Percentiles rank a stretch among this genome's conserved stretches.
These are phyloP conservation scores for Ptiloglossa arizonensis DNA, from an alignment of 1,140 invertebrate species.

Conservation along the genomic window DNA sequence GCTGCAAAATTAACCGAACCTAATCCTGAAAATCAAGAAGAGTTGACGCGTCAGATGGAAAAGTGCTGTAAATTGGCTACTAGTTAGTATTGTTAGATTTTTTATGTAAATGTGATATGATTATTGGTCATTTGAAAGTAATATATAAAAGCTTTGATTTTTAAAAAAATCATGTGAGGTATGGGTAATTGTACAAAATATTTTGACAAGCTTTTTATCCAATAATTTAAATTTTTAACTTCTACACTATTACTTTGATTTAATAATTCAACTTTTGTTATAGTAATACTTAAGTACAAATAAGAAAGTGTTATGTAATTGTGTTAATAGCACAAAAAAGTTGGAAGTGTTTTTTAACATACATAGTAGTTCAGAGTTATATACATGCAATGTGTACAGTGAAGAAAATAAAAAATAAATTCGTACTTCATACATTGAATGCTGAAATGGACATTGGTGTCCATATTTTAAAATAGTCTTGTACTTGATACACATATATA, in stretches of 20 bases:
- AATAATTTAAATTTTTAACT: not conserved
- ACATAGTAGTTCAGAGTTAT: no score
- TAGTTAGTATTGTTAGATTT: conserved; percentile 81
- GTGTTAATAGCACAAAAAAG: no score
- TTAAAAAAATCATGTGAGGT: not conserved
- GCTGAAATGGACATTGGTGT: no score
- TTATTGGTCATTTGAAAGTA: no score
- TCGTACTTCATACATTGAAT: no score
- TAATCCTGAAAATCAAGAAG: conserved; percentile 83
- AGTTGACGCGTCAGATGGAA: conserved; percentile 86
- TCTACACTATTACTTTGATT: not conserved
- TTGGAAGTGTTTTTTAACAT: no score
- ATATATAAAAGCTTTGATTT: not conserved
- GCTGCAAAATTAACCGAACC: conserved; percentile 84
- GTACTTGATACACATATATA: no score
- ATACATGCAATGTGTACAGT: no score
- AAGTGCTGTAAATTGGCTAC: conserved; percentile 84
- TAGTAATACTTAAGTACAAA: no score
- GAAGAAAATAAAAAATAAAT: no score
- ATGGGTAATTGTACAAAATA: not conserved
- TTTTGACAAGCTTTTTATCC: not conserved
- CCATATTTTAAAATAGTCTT: no score
- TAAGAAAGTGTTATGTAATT: no score
- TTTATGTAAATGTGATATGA: conserved; percentile 18
- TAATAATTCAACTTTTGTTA: not conserved